These are phyloP conservation scores for Vireo griseus DNA, from an alignment of 2,797 vertebrate genomes.

Conservation along the genomic window DNA sequence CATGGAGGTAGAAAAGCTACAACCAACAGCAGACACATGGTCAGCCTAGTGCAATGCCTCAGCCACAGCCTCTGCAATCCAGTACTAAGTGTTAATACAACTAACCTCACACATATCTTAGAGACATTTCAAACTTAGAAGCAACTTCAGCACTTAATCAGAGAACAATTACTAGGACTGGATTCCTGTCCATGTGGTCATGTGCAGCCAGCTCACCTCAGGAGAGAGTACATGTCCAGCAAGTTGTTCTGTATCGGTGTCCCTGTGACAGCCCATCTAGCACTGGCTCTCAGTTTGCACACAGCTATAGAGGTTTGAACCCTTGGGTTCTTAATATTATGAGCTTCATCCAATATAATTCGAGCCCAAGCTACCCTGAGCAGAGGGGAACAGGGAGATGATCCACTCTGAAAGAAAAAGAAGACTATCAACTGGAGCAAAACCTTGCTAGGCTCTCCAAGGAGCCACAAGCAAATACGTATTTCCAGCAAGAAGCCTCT, in stretches of 20 bases:
- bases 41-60: not conserved
- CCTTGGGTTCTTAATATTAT: constrained; percentile 93
- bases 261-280: constrained; percentile 95
- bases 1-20: not conserved
- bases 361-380: constrained; percentile 86
- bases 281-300: constrained; percentile 82
- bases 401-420: constrained; percentile 51
- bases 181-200: not conserved
- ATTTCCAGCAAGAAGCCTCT: not conserved
- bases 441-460: not conserved
- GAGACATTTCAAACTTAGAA: not conserved
- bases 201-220: constrained; percentile 79
- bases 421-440: not conserved
- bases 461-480: not conserved
- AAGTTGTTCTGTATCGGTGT: constrained; percentile 98
- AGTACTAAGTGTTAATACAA: not conserved
- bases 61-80: not conserved
- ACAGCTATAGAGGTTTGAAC: constrained; percentile 90
- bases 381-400: constrained; percentile 76
- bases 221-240: constrained; percentile 93
- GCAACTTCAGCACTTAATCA: not conserved
- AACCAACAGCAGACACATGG: accelerated
- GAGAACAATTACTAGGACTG: not conserved
- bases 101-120: not conserved
- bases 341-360: constrained; percentile 91